These are phyloP conservation scores for Pristis pectinata DNA, from an alignment of 2,797 vertebrate genomes.

Conservation along the genomic window DNA sequence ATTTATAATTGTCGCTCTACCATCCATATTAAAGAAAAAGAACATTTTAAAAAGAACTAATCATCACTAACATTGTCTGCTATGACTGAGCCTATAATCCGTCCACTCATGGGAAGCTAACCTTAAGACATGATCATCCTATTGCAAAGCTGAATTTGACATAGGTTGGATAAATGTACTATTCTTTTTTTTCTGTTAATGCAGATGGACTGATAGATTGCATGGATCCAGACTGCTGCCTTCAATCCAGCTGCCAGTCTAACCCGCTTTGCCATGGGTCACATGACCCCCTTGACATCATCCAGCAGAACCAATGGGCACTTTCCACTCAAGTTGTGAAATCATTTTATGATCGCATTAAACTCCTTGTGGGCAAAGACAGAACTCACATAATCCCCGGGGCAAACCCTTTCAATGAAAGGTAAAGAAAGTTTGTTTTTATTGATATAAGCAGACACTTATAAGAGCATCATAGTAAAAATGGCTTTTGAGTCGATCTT, in stretches of 20 bases:
- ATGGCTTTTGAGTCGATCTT: not conserved
- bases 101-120: not conserved
- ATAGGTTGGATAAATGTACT: not conserved
- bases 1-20: too few species aligned
- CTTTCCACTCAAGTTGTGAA: slow-evolving; percentile 62
- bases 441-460: not conserved
- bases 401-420: slow-evolving; percentile 93
- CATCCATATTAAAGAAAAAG: too few species aligned
- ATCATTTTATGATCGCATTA: slow-evolving; percentile 93
- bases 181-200: slow-evolving; percentile 43
- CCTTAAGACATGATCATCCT: not conserved
- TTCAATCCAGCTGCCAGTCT: slow-evolving; percentile 84
- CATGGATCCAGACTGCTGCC: slow-evolving; percentile 96
- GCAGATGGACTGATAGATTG: slow-evolving; percentile 95
- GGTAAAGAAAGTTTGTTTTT: slow-evolving; percentile 55
- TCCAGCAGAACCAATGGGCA: slow-evolving; percentile 76
- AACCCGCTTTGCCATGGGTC: slow-evolving; percentile 90
- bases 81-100: not conserved
- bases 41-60: not conserved
- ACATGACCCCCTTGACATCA: slow-evolving; percentile 86
- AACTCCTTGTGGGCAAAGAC: slow-evolving; percentile 86
- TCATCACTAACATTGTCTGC: not conserved
- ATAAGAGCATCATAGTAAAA: not conserved
- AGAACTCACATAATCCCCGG: slow-evolving; percentile 90
- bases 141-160: not conserved